Percentiles rank a stretch among this genome's conserved stretches.
phyloP scores from a whole-genome alignment of 2,113 vertebrate species.

The Pachycephala philippinensis region DNA sequence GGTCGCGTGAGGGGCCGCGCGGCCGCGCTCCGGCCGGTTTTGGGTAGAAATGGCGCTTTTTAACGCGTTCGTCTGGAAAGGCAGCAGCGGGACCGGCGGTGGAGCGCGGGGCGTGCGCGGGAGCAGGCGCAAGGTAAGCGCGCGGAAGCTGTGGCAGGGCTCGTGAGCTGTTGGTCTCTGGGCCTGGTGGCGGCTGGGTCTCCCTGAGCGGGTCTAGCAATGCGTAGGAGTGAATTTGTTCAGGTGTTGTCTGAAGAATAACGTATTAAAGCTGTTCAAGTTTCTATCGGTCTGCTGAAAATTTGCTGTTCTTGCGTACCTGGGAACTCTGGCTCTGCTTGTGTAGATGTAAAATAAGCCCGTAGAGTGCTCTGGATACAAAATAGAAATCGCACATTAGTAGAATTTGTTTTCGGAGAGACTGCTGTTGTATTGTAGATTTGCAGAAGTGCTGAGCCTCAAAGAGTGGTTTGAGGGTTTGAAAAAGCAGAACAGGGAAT shows the following conservation, averaged over 20 bases:
- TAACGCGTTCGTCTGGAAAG: rapidly evolving
- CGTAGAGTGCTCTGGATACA: not conserved
- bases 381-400: rapidly evolving
- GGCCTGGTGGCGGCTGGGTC: too few relatives aligned
- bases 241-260: not conserved
- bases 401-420: not conserved
- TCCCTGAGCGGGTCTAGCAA: not conserved
- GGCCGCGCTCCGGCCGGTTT: too few relatives aligned
- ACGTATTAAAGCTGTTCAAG: rapidly evolving
- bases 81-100: rapidly evolving
- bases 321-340: not conserved
- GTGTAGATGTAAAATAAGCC: not conserved
- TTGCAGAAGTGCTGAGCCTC: too few relatives aligned
- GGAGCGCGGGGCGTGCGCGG: too few relatives aligned
- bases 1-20: too few relatives aligned
- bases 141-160: too few relatives aligned
- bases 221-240: too few relatives aligned
- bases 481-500: not conserved
- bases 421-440: rapidly evolving
- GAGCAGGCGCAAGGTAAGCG: too few relatives aligned
- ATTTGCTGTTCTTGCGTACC: rapidly evolving
- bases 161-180: not conserved
- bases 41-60: not conserved
- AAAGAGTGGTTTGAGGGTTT: not conserved
- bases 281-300: not conserved